phyloP scores from a whole-genome alignment of 2,797 vertebrate species.

The Muscicapa striata region DNA sequence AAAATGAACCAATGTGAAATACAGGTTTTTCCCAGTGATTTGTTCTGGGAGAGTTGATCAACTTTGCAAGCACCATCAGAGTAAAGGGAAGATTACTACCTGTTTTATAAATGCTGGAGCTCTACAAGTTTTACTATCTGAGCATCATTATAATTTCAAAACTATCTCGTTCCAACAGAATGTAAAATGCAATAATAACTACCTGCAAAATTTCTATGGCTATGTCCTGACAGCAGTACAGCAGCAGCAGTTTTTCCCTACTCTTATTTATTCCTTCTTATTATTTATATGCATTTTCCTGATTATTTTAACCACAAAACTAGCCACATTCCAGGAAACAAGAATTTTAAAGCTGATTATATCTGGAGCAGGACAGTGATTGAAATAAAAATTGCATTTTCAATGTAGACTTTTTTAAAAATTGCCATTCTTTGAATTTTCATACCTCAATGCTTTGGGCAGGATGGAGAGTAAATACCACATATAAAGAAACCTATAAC shows the following conservation, averaged over 20 bases:
- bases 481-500: not conserved
- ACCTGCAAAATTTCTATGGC: not conserved
- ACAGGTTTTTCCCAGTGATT: not conserved
- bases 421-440: not conserved
- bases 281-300: not conserved
- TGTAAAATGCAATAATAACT: slow-evolving; percentile 11
- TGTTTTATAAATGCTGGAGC: not conserved
- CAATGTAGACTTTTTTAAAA: not conserved
- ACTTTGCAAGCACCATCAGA: not conserved
- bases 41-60: not conserved
- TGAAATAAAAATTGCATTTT: not conserved
- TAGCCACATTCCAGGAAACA: not conserved
- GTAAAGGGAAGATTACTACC: not conserved
- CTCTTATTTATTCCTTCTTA: not conserved
- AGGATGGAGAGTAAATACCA: not conserved
- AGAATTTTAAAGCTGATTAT: not conserved
- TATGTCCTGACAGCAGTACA: not conserved
- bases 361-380: not conserved
- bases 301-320: not conserved
- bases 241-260: not conserved
- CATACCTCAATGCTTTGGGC: not conserved
- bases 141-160: slow-evolving; percentile 27
- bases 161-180: slow-evolving; percentile 25
- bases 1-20: not conserved
- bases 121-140: not conserved